phyloP scores from a whole-genome alignment of 2,888 invertebrate genomes.

The Stenolophus ochropezus region DNA sequence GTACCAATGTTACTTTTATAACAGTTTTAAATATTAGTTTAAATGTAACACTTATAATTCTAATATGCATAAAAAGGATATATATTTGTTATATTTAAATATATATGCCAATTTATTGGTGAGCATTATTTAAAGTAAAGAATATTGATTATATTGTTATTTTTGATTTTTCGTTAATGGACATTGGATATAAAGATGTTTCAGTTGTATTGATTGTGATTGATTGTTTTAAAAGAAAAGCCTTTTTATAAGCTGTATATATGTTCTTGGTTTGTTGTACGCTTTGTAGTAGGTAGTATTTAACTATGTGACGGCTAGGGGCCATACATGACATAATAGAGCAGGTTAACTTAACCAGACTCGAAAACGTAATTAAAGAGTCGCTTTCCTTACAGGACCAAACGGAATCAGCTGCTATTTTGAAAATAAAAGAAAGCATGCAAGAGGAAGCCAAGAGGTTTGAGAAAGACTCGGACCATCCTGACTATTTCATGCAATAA shows the following conservation, averaged over 20 bases:
- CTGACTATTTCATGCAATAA: constrained; percentile 98
- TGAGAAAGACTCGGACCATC: constrained; percentile 97
- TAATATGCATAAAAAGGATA: no score
- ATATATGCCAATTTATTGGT: no score
- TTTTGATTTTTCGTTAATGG: no score
- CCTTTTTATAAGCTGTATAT: not conserved
- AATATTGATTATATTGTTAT: no score
- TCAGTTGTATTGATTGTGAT: no score
- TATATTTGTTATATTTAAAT: no score
- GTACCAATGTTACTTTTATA: no score
- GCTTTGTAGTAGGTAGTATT: constrained; percentile 52
- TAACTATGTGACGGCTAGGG: constrained; percentile 47
- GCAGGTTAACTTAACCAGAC: constrained; percentile 58
- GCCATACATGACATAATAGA: constrained; percentile 51
- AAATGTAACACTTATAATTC: no score
- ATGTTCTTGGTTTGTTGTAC: constrained; percentile 27
- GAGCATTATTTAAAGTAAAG: no score
- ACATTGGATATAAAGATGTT: no score
- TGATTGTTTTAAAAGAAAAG: no score
- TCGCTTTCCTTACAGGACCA: constrained; percentile 82
- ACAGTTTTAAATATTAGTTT: no score
- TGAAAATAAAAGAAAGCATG: constrained; percentile 99
- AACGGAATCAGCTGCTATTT: constrained; percentile 99
- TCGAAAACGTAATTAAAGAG: constrained; percentile 69
- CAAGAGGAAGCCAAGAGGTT: constrained; percentile 99